Percentiles rank a stretch among this genome's conserved stretches.
phyloP scores from a whole-genome alignment of 2,797 vertebrate species.

The Rhinatrema bivittatum region DNA sequence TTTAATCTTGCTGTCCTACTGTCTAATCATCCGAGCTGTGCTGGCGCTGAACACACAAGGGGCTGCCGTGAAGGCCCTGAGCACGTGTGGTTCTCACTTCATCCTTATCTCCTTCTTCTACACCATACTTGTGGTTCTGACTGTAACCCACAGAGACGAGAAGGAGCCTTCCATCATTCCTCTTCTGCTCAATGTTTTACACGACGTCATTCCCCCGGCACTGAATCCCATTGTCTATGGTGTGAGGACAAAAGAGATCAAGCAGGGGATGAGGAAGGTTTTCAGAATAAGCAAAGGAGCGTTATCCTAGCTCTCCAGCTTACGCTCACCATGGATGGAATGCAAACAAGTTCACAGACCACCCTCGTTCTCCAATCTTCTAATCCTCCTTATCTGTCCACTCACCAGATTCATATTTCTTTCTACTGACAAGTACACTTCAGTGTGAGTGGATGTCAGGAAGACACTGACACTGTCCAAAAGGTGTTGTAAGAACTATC shows the following conservation, averaged over 20 bases:
- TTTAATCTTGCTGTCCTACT: constrained; percentile 1
- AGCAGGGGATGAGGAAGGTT: constrained; percentile 3
- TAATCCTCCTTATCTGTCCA: too few relatives aligned
- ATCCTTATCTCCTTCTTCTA: constrained; percentile 16
- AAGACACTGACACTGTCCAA: too few relatives aligned
- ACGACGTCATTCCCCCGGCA: constrained; percentile 12
- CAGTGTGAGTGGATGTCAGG: too few relatives aligned
- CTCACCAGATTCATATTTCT: too few relatives aligned
- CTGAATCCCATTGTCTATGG: constrained; percentile 12
- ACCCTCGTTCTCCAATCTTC: too few relatives aligned
- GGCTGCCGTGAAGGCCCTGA: neutral
- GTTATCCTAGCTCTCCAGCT: too few relatives aligned
- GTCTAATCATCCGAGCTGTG: neutral
- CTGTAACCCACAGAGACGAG: constrained; percentile 4
- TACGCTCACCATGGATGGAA: too few relatives aligned
- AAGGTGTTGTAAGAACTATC: too few relatives aligned
- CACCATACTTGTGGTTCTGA: constrained; percentile 7
- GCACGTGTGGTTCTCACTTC: constrained; percentile 7
- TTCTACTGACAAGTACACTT: too few relatives aligned
- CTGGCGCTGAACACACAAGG: neutral
- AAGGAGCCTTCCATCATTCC: constrained; percentile 2
- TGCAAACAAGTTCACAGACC: too few relatives aligned
- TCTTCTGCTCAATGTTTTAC: constrained; percentile 7
- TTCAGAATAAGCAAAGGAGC: too few relatives aligned
- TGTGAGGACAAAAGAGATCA: too few relatives aligned